Conservation (phyloP, 2,113 vertebrate species). For the Gallinago undulata region DNA sequence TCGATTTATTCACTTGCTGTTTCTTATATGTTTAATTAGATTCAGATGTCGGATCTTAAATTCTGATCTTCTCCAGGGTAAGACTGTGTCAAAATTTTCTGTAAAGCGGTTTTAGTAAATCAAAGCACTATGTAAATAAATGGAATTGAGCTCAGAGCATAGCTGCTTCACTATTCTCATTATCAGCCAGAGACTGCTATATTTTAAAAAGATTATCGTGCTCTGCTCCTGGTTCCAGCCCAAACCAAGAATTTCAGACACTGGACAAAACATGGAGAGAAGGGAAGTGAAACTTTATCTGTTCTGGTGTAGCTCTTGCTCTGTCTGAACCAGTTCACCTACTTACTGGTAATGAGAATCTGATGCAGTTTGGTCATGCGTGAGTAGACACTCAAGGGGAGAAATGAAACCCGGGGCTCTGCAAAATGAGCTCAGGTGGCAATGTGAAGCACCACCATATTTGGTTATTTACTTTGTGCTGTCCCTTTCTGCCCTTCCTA, state of each 20-base stretch:
- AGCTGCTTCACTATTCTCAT: not conserved
- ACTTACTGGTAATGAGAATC: not conserved
- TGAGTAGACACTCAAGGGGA: not conserved
- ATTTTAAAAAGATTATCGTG: not conserved
- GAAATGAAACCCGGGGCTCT: not conserved
- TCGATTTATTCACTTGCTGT: not conserved
- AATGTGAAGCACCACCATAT: accelerated
- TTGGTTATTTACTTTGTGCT: not conserved
- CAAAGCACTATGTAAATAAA: not conserved
- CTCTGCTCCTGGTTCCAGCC: not conserved
- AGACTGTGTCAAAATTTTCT: not conserved
- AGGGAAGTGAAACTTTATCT: not conserved
- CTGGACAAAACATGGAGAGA: not conserved
- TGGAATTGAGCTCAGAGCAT: not conserved
- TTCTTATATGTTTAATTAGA: not conserved
- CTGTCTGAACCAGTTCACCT: not conserved
- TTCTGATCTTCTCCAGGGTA: not conserved
- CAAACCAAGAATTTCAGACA: not conserved
- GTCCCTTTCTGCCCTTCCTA: not conserved
- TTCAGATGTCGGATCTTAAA: not conserved
- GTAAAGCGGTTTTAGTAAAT: not conserved
- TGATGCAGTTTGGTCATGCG: not conserved
- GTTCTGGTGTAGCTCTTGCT: not conserved
- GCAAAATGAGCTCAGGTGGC: accelerated
- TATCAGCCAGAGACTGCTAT: not conserved